These are phyloP conservation scores for Microctenopoma steveboyesi DNA, from an alignment of 2,797 vertebrate species.

Conservation along the genomic window DNA sequence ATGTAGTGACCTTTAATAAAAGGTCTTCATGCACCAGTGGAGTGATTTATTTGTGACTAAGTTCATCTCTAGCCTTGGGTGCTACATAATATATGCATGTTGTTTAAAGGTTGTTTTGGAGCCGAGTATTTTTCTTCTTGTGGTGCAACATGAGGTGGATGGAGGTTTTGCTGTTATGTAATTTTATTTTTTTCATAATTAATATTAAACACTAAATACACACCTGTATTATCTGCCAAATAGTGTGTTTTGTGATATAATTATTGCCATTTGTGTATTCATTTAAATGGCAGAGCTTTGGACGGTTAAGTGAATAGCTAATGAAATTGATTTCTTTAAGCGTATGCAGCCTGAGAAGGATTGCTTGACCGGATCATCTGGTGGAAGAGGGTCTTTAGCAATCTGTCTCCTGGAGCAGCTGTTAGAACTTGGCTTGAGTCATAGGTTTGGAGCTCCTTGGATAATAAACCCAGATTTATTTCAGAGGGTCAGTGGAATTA, in stretches of 20 bases:
- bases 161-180: too few relatives aligned
- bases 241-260: not conserved
- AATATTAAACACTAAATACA: too few relatives aligned
- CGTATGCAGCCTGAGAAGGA: constrained; percentile 57
- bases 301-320: constrained; percentile 31
- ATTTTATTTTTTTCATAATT: not conserved
- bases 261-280: not conserved
- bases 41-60: constrained; percentile 50
- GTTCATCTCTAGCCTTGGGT: too few relatives aligned
- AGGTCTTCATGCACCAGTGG: constrained; percentile 57
- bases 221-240: not conserved
- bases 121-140: too few relatives aligned
- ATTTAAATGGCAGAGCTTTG: constrained; percentile 1
- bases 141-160: too few relatives aligned
- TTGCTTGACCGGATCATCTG: constrained; percentile 68
- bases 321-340: constrained; percentile 75
- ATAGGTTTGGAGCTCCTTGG: constrained; percentile 82
- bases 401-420: constrained; percentile 86
- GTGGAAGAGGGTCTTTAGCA: constrained; percentile 80
- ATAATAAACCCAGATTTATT: constrained; percentile 90
- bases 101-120: too few relatives aligned
- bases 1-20: constrained; percentile 67
- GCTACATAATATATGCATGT: too few relatives aligned
- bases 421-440: constrained; percentile 89
- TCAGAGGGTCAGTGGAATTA: constrained; percentile 88